phyloP scores from a whole-genome alignment of 2,888 invertebrate genomes.

The Patella pellucida region DNA sequence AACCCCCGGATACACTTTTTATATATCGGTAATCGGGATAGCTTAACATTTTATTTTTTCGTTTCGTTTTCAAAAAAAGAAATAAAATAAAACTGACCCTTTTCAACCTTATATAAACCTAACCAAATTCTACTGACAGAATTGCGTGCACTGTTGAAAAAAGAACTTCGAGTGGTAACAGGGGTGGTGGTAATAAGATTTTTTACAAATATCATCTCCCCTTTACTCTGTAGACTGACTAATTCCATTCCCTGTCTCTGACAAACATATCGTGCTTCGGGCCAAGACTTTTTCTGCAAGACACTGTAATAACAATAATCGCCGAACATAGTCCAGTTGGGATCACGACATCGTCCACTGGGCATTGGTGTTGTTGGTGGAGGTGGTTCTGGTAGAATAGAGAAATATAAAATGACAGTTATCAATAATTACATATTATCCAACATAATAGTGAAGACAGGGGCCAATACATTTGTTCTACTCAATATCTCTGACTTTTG shows the following conservation, averaged over 20 bases:
- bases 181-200: background rate
- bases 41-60: too few species aligned
- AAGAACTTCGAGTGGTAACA: background rate
- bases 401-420: too few species aligned
- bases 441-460: too few species aligned
- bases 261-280: conserved; percentile 23
- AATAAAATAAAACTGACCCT: background rate
- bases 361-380: conserved; percentile 6
- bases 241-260: conserved; percentile 17
- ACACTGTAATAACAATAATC: conserved; percentile 22
- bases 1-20: too few species aligned
- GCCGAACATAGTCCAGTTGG: conserved; percentile 2
- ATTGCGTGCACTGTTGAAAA: background rate
- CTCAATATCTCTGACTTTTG: too few species aligned
- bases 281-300: conserved; percentile 16
- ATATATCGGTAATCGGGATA: too few species aligned
- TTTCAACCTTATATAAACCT: background rate
- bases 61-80: too few species aligned
- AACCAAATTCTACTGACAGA: background rate
- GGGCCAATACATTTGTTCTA: too few species aligned
- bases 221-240: conserved; percentile 17
- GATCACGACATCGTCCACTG: conserved; percentile 18
- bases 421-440: too few species aligned
- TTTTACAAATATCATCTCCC: background rate
- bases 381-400: background rate